Evolutionary conservation across 2,113 vertebrate species (phyloP).

Genomic region (Callorhinus ursinus): DNA sequence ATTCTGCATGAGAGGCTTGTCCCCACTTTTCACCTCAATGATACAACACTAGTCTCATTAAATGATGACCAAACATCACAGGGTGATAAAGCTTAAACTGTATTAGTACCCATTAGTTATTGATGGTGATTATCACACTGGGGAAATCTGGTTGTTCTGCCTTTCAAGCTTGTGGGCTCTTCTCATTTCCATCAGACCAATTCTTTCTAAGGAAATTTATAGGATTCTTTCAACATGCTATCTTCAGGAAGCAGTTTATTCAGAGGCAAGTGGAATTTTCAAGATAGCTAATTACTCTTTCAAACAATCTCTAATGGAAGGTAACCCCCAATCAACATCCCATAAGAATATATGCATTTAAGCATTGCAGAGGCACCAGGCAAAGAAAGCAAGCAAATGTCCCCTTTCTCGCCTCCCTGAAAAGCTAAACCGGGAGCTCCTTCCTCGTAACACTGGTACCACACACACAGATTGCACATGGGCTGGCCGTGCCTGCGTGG

Average conservation of each 20-base stretch:
- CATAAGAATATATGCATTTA: neutral
- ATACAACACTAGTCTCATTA: neutral
- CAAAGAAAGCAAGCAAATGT: neutral
- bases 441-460: too few species aligned
- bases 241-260: neutral
- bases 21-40: neutral
- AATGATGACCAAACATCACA: neutral
- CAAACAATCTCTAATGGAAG: neutral
- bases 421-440: neutral
- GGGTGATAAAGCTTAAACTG: neutral
- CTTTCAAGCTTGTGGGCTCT: neutral
- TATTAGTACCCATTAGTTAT: neutral
- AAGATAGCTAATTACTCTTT: neutral
- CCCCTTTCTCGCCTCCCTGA: neutral
- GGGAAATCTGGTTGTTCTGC: neutral
- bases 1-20: neutral
- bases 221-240: neutral
- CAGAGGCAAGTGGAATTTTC: neutral
- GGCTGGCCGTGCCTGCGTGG: neutral
- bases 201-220: neutral
- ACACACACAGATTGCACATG: neutral
- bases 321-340: neutral
- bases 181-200: neutral
- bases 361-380: fast-evolving
- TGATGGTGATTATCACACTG: neutral